Base-by-base conservation (phyloP, 2,888 invertebrate genomes). In the Pristionchus mayeri region DNA sequence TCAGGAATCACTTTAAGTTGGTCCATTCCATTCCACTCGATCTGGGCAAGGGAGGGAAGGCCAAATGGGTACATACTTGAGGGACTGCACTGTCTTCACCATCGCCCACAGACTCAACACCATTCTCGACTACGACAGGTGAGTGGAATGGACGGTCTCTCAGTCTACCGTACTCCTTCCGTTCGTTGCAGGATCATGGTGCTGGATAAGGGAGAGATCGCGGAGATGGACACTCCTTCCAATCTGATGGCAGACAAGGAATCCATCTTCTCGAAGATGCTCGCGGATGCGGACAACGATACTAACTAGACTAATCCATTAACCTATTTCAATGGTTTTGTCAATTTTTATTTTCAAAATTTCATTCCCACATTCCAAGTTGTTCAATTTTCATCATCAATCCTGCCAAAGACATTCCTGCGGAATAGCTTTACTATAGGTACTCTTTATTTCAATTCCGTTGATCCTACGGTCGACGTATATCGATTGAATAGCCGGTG, bases 241-340 rank as follows among this genome's bases (percentile, higher is more conserved):
- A 87, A 85, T 6, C 88, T 94, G 4, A 89, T 94, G 67, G 88
- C 91, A 63, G 90, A 94, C 86, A 89, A 88, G 24, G 88, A 90
- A 4, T 90, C 92, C 7, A 85, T 92, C 0, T 94, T 94, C 88
- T 92, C 93, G 82, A 89, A 90, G 27, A 94, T 94, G 94, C 93
- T 93, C 4, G 93, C 93, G 84, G 93, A 93, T 88, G 93, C 93
- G 1, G 91, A 92, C 52, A 85, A 92, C 7, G 87, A 85, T 40
- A 67, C 84, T 27, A 82, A 85, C 48, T 86, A 78, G 50, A 7
- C 30, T 13, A 11, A 7, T 60, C 16, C 18, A 37, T 6, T 34
- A 18, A 9, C 48, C 21, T 6, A 11, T 48, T 18, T 18, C 44
- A 30, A 27, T 76, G 30, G n/a, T 76, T 50, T 76, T 16, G 50